phyloP scores from a whole-genome alignment of 2,113 vertebrate genomes.

The Diadophis punctatus region DNA sequence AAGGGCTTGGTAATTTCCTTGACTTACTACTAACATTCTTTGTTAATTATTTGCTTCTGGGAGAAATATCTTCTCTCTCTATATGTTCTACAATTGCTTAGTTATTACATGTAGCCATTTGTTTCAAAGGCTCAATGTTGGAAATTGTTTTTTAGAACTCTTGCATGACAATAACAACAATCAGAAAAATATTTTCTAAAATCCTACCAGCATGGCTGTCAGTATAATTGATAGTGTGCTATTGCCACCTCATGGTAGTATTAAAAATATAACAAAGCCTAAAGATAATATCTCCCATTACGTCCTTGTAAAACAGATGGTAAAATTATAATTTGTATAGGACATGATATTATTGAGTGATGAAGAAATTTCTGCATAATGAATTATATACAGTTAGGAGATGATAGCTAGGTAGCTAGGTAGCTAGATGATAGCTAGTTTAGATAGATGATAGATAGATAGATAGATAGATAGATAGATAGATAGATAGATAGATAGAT shows the following conservation, averaged over 20 bases:
- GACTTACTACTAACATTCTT: not conserved
- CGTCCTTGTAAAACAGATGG: not conserved
- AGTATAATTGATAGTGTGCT: not conserved
- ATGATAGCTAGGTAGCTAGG: not conserved
- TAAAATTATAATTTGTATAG: not conserved
- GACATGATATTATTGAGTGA: not conserved
- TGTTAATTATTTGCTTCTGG: not conserved
- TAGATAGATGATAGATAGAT: not conserved
- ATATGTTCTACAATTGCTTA: not conserved
- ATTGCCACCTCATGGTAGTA: constrained; percentile 55
- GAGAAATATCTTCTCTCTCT: not conserved
- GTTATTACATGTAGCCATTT: not conserved
- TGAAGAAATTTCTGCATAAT: not conserved
- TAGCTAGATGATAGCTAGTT: no score
- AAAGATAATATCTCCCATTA: not conserved
- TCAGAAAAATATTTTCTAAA: fast-evolving
- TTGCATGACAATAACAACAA: not conserved
- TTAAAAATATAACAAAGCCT: not conserved
- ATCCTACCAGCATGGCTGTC: not conserved
- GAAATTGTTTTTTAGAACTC: not conserved
- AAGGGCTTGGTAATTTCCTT: not conserved
- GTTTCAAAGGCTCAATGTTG: not conserved
- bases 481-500: no score
- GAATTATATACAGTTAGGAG: not conserved
- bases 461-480: no score